A percentile compares a stretch with the other conserved stretches of the same genome.
These are phyloP conservation scores for Hirtodrosophila confusa DNA, from an alignment of 2,888 invertebrate species.

Conservation along the genomic window DNA sequence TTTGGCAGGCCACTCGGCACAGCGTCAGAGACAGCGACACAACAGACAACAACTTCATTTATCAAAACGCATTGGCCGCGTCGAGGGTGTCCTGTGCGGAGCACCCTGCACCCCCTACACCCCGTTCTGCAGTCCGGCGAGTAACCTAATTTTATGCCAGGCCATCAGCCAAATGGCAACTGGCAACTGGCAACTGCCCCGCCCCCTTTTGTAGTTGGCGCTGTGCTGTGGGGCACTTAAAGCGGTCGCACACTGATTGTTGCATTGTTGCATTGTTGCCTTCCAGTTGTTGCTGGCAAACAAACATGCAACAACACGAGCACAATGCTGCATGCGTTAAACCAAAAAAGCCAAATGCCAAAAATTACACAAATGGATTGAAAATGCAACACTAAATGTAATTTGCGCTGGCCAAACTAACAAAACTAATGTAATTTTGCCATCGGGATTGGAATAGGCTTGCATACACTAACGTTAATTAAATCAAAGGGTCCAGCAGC, in stretches of 20 bases:
- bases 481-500: neutral
- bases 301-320: constrained; percentile 28
- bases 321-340: constrained; percentile 19
- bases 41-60: constrained; percentile 67
- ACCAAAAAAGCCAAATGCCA: constrained; percentile 28
- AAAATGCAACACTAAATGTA: constrained; percentile 37
- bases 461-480: neutral
- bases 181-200: neutral
- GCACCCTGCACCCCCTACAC: neutral
- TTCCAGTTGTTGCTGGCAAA: constrained; percentile 11
- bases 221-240: constrained; percentile 8
- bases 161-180: constrained; percentile 26
- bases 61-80: constrained; percentile 60
- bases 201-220: constrained; percentile 4
- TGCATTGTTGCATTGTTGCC: constrained; percentile 30
- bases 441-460: constrained; percentile 18
- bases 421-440: constrained; percentile 47
- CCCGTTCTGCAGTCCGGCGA: constrained; percentile 4
- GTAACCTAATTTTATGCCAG: constrained; percentile 58
- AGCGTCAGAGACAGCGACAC: constrained; percentile 26
- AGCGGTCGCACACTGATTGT: constrained; percentile 17
- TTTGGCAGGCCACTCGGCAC: constrained; percentile 56
- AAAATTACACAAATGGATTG: constrained; percentile 31
- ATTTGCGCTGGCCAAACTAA: constrained; percentile 33
- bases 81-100: constrained; percentile 22